These are phyloP conservation scores for Drosophila nigricruria DNA, from an alignment of 2,888 invertebrate genomes.

Conservation along the genomic window DNA sequence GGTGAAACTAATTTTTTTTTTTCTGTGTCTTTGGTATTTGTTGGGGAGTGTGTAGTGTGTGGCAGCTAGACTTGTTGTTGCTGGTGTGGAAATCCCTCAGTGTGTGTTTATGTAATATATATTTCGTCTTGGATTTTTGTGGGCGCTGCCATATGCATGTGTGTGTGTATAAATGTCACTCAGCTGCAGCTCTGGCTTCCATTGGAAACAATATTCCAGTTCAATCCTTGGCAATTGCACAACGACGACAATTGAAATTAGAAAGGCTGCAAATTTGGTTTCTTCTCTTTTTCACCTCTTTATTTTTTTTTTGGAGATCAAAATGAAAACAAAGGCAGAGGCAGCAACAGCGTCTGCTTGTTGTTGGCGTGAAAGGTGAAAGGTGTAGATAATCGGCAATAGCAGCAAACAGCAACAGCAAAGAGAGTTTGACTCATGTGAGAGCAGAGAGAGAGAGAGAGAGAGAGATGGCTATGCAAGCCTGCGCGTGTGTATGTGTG, in stretches of 20 bases:
- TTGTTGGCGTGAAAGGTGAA: conserved; percentile 70
- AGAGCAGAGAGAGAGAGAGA: conserved; percentile 62
- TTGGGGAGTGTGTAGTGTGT: conserved; percentile 51
- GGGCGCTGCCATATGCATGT: conserved; percentile 61
- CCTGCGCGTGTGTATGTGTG: neutral
- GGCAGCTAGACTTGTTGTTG: conserved; percentile 42
- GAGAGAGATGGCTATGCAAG: neutral
- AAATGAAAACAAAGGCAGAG: conserved; percentile 49
- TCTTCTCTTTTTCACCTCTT: neutral
- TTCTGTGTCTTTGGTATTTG: conserved; percentile 28
- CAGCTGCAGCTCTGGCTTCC: conserved; percentile 9
- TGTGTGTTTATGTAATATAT: conserved; percentile 71
- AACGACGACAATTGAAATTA: conserved; percentile 76
- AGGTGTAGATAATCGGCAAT: conserved; percentile 71
- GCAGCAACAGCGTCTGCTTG: conserved; percentile 24
- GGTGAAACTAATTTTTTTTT: conserved; percentile 76
- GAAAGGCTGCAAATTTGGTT: conserved; percentile 69
- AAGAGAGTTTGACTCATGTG: conserved; percentile 67
- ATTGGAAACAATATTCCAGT: conserved; percentile 11
- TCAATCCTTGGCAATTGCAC: conserved; percentile 46
- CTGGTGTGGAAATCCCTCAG: conserved; percentile 74
- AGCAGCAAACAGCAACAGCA: conserved; percentile 44
- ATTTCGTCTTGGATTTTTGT: conserved; percentile 59
- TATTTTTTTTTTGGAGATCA: conserved; percentile 40
- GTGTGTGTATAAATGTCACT: conserved; percentile 12